Conservation (phyloP, 1,140 invertebrate species). For the Hesperophylax magnus region DNA sequence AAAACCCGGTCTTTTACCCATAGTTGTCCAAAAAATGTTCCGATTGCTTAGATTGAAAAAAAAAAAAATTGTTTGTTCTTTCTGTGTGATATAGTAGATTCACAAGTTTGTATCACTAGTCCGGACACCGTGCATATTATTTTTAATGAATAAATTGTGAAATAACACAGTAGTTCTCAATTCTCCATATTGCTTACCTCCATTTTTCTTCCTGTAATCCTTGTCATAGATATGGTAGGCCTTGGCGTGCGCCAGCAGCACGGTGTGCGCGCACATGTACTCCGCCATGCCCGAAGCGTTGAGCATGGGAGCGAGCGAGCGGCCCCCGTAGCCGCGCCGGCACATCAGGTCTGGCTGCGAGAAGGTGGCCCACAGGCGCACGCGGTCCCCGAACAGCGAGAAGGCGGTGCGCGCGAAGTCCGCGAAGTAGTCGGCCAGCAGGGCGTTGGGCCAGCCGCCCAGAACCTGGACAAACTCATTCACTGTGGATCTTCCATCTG, state of each 20-base stretch:
- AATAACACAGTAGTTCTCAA: no score
- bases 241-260: constrained; percentile 68
- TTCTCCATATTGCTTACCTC: constrained; percentile 20
- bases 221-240: constrained; percentile 61
- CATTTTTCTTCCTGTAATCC: constrained; percentile 55
- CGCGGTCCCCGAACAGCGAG: constrained; percentile 73
- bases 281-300: constrained; percentile 59
- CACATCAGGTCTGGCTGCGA: constrained; percentile 76
- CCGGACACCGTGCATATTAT: no score
- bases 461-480: constrained; percentile 67
- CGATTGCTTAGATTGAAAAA: no score
- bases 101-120: no score
- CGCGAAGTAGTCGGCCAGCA: constrained; percentile 73
- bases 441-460: constrained; percentile 76
- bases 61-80: no score
- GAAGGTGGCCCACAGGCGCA: constrained; percentile 78
- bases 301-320: constrained; percentile 57
- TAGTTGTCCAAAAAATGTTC: no score
- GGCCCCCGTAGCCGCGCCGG: constrained; percentile 55
- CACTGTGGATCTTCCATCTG: background rate
- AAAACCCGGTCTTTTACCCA: no score
- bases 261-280: constrained; percentile 67
- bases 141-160: no score
- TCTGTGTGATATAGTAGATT: no score
- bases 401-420: constrained; percentile 75